Evolutionary conservation across 1,140 invertebrate genomes (phyloP).

Genomic region (Drosophila sproati): DNA sequence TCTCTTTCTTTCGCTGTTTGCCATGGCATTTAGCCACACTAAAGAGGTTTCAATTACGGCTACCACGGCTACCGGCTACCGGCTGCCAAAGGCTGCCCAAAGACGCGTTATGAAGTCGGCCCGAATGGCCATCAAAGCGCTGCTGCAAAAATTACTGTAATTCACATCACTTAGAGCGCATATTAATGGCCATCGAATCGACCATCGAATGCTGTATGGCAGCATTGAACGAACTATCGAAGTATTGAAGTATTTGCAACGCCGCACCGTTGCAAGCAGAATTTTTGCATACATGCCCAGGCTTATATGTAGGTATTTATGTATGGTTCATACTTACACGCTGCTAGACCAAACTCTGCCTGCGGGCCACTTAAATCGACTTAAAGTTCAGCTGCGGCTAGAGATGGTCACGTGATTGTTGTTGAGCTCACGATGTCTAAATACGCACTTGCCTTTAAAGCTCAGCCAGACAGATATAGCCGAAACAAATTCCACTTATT

Average conservation of each 20-base stretch:
- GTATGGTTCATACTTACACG: conserved; percentile 22
- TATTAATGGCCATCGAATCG: conserved; percentile 80
- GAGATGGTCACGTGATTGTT: conserved; percentile 30
- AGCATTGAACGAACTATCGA: conserved; percentile 27
- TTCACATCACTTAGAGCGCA: conserved; percentile 84
- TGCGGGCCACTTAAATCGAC: conserved; percentile 36
- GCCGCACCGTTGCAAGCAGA: conserved; percentile 6
- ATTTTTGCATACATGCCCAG: conserved; percentile 36
- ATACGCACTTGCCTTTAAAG: background rate
- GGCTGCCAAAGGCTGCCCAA: conserved; percentile 58
- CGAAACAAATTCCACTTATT: background rate
- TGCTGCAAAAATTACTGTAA: conserved; percentile 79
- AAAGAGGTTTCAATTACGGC: conserved; percentile 82
- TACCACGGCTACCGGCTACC: conserved; percentile 68
- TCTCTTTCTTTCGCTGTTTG: background rate
- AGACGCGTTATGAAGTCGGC: conserved; percentile 49
- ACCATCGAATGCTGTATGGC: conserved; percentile 38
- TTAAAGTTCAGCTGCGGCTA: conserved; percentile 29
- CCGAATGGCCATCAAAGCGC: conserved; percentile 58
- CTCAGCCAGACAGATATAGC: too few species aligned
- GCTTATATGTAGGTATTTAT: background rate
- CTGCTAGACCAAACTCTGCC: conserved; percentile 32
- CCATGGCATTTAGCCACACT: conserved; percentile 77
- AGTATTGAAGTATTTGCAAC: conserved; percentile 21
- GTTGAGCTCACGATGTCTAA: background rate